These are phyloP conservation scores for Phacellophora camtschatica DNA, from an alignment of 30 jellyfish, hydroid and myxozoan genomes.

Conservation along the genomic window DNA sequence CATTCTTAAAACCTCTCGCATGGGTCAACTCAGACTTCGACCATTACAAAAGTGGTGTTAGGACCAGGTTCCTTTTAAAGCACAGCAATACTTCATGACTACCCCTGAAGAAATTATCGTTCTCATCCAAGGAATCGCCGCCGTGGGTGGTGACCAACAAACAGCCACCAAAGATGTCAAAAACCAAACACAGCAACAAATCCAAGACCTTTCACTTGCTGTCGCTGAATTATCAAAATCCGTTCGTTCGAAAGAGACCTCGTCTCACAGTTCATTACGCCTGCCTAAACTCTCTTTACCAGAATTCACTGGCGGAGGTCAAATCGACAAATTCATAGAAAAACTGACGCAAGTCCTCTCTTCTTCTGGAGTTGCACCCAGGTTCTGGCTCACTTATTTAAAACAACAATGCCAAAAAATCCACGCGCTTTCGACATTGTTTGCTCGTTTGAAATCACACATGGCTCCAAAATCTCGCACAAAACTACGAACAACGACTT, in stretches of 20 bases:
- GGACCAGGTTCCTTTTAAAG: background rate
- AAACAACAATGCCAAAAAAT: constrained; percentile 32
- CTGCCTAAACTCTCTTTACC: constrained; percentile 4
- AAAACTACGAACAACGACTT: background rate
- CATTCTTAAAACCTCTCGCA: background rate
- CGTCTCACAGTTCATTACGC: background rate
- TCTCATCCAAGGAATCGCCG: background rate
- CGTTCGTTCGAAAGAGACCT: background rate
- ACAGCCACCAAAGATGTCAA: background rate
- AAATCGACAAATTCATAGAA: constrained; percentile 3
- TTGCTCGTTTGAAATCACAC: background rate
- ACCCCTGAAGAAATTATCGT: background rate
- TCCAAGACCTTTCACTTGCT: background rate
- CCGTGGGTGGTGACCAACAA: background rate
- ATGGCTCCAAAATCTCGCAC: background rate
- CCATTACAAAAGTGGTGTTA: background rate
- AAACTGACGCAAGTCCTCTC: background rate
- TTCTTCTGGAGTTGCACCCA: background rate
- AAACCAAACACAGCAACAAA: background rate
- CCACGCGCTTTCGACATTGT: constrained; percentile 17
- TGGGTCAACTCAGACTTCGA: too few species aligned
- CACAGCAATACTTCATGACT: background rate
- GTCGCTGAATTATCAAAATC: background rate
- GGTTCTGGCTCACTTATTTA: background rate
- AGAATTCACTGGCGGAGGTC: background rate